Evolutionary conservation across 2,113 vertebrate species (phyloP).

Genomic region (Rhea pennata): DNA sequence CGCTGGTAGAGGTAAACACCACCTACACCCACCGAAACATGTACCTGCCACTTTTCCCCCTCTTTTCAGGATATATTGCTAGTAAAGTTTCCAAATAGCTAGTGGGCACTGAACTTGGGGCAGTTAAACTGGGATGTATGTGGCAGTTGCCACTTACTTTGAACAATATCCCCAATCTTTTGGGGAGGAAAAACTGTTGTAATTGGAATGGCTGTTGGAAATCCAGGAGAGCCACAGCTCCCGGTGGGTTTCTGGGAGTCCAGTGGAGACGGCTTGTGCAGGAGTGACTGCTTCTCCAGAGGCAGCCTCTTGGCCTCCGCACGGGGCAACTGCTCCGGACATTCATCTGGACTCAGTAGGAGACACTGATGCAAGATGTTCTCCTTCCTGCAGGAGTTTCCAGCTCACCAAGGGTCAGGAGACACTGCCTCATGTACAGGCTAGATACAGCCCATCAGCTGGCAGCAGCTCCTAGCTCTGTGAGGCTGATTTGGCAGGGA

Average conservation of each 20-base stretch:
- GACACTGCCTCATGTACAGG: accelerated
- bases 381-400: not conserved
- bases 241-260: not conserved
- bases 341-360: conserved; percentile 7
- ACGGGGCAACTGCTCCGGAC: not conserved
- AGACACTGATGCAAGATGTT: not conserved
- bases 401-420: not conserved
- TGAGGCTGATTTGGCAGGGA: not conserved
- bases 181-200: not conserved
- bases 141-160: not conserved
- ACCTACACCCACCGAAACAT: not conserved
- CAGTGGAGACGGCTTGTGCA: accelerated
- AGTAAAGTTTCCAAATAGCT: not conserved
- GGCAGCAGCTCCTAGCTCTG: not conserved
- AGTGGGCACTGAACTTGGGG: not conserved
- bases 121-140: not conserved
- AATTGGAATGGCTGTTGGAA: not conserved
- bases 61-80: not conserved
- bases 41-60: not conserved
- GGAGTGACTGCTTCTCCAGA: not conserved
- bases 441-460: accelerated
- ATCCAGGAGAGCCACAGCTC: not conserved
- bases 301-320: not conserved
- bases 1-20: not conserved
- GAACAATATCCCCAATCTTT: not conserved